These are phyloP conservation scores for Pelagia noctiluca DNA, from an alignment of 30 jellyfish, hydroid and myxozoan species.

Conservation along the genomic window DNA sequence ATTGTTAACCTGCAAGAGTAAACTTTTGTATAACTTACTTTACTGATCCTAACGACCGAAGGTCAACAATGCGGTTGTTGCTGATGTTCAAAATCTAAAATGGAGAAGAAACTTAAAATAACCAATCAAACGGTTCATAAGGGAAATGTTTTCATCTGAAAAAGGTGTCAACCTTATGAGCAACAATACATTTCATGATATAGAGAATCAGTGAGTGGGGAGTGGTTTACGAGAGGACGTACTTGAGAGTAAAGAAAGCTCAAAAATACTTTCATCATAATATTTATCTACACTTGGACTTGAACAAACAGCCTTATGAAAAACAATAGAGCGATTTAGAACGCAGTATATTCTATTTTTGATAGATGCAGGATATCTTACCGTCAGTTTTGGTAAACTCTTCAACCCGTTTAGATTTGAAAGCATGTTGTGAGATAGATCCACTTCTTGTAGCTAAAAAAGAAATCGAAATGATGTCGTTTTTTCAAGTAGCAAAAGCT, in stretches of 20 bases:
- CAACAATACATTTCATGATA: background rate
- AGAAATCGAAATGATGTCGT: background rate
- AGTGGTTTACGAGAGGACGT: background rate
- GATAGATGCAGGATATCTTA: constrained; percentile 1
- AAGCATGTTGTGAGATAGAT: constrained; percentile 35
- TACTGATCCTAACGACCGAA: too few species aligned
- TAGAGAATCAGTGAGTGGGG: background rate
- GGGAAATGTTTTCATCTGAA: background rate
- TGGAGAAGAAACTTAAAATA: background rate
- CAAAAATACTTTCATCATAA: too few species aligned
- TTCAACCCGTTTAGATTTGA: constrained; percentile 36
- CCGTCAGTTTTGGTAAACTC: constrained; percentile 51
- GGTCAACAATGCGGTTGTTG: background rate
- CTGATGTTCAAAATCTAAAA: background rate
- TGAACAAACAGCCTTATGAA: background rate
- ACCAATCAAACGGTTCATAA: background rate
- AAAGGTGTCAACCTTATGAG: too few species aligned
- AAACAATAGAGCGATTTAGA: background rate
- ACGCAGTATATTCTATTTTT: background rate
- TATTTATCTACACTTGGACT: too few species aligned
- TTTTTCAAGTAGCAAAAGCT: background rate
- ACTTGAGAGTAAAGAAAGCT: background rate
- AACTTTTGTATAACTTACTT: too few species aligned
- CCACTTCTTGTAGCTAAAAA: constrained; percentile 63
- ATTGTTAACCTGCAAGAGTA: background rate